phyloP scores from a whole-genome alignment of 1,140 invertebrate species.

The Magallana angulata region DNA sequence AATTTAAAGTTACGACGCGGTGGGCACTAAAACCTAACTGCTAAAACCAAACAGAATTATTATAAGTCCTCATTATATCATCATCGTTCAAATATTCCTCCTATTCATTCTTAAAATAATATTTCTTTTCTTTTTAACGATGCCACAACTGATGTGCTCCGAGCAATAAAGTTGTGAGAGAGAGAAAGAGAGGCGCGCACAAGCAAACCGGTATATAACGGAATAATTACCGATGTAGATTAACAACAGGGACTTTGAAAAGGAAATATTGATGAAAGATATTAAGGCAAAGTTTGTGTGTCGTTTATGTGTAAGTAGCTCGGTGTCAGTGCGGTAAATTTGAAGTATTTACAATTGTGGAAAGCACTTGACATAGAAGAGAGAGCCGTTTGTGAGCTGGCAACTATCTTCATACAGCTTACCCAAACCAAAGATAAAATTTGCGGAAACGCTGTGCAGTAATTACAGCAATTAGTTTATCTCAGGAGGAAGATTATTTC shows the following conservation, averaged over 20 bases:
- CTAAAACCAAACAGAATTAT: no score
- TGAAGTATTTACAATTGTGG: not conserved
- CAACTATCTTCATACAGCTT: no score
- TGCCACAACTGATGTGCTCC: not conserved
- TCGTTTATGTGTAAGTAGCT: not conserved
- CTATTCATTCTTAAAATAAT: not conserved
- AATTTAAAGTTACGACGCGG: no score
- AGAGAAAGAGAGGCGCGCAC: not conserved
- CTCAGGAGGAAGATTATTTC: not conserved
- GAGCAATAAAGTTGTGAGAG: not conserved
- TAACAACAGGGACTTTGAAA: not conserved
- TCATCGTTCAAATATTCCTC: not conserved
- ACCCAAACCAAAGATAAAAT: no score
- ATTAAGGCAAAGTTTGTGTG: not conserved
- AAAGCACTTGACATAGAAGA: not conserved
- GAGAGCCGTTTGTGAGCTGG: no score
- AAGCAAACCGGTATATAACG: no score
- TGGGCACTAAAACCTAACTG: no score
- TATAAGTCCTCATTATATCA: not conserved
- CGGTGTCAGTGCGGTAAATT: not conserved
- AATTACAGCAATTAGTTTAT: not conserved
- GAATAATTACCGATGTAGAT: no score
- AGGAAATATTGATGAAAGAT: slow-evolving; percentile 29
- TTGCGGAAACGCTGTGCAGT: not conserved
- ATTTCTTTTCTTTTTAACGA: slow-evolving; percentile 18